Conservation (phyloP, 2,797 vertebrate species). For the Pseudochromis fuscus region DNA sequence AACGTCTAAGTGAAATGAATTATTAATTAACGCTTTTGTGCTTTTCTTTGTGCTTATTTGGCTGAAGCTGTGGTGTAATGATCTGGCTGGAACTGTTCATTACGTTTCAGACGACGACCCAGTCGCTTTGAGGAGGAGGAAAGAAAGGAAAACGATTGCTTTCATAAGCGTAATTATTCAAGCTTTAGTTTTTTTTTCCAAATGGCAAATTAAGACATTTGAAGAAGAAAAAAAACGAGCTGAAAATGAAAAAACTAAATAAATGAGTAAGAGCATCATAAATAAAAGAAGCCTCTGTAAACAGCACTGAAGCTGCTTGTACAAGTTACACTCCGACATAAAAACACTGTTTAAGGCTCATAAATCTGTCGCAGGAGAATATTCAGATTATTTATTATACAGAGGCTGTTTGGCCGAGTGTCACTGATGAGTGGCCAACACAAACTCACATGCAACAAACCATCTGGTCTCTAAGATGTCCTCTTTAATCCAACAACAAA, state of each 20-base stretch:
- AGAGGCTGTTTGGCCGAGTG: background rate
- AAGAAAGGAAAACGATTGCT: background rate
- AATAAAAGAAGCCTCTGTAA: conserved; percentile 30
- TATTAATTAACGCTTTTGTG: conserved; percentile 51
- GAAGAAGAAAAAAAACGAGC: conserved; percentile 3
- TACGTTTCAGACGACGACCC: conserved; percentile 37
- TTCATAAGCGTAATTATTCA: background rate
- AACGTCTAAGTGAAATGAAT: conserved; percentile 56
- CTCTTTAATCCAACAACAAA: background rate
- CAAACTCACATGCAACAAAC: background rate
- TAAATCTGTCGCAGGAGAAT: conserved; percentile 34
- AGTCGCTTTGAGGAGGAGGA: conserved; percentile 5
- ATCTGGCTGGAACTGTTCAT: conserved; percentile 27
- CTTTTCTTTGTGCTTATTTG: conserved; percentile 49
- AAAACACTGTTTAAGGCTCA: conserved; percentile 21
- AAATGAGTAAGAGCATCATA: background rate
- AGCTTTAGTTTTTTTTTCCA: background rate
- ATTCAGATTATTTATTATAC: conserved; percentile 19
- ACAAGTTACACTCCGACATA: background rate
- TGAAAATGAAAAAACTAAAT: background rate
- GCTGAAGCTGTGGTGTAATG: conserved; percentile 20
- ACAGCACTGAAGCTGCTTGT: background rate
- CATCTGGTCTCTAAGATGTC: background rate
- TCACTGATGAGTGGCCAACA: background rate
- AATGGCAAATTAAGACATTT: background rate